Conservation (phyloP, 2,797 vertebrate species). For the Anomalospiza imberbis region DNA sequence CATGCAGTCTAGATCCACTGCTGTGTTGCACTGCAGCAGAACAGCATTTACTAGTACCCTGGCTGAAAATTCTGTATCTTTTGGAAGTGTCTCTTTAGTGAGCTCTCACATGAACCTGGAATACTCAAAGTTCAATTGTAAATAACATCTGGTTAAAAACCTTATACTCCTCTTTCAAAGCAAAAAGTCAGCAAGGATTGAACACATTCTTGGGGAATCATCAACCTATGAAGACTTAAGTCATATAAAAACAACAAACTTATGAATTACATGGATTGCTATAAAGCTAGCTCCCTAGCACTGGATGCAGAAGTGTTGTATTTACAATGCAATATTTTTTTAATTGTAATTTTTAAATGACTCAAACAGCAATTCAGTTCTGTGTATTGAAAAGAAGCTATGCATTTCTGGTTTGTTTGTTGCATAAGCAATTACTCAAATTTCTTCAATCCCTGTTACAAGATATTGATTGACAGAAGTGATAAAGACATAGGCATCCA, state of each 20-base stretch:
- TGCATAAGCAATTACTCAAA: not conserved
- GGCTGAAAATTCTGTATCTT: not conserved
- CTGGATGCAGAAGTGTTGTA: not conserved
- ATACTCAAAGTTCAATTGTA: not conserved
- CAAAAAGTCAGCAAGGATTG: not conserved
- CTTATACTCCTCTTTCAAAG: not conserved
- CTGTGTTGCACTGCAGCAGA: not conserved
- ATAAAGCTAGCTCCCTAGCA: not conserved
- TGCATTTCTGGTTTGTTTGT: not conserved
- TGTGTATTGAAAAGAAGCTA: not conserved
- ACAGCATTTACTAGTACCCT: not conserved
- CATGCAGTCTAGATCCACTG: not conserved
- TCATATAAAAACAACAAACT: not conserved
- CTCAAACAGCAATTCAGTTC: not conserved
- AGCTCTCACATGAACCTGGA: not conserved
- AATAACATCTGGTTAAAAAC: not conserved
- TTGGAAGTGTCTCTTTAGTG: not conserved
- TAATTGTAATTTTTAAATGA: not conserved
- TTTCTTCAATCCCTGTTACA: not conserved
- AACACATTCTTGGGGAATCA: not conserved
- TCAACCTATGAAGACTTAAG: not conserved
- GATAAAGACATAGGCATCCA: not conserved
- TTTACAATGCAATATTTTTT: not conserved
- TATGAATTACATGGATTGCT: not conserved
- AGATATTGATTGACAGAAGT: constrained; percentile 9